phyloP scores from a whole-genome alignment of 2,113 vertebrate species.

The Menidia beryllina region DNA sequence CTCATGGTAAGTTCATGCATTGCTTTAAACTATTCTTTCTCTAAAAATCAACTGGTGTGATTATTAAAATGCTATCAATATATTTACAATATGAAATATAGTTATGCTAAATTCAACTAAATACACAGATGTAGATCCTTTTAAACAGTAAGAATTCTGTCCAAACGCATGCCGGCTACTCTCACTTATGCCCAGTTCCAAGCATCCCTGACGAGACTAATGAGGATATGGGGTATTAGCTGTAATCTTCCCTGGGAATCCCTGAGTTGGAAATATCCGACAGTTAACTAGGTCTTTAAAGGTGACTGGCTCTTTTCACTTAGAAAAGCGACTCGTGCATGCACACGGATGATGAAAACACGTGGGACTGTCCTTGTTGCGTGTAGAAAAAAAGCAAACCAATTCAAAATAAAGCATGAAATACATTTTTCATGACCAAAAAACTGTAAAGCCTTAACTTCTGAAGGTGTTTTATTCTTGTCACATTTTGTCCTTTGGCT shows the following conservation, averaged over 20 bases:
- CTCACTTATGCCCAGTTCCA: constrained; percentile 63
- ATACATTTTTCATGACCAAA: background rate
- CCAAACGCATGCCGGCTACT: constrained; percentile 50
- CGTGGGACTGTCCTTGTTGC: no score
- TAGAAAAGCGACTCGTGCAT: background rate
- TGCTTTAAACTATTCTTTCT: background rate
- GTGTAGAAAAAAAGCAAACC: background rate
- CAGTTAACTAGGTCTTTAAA: constrained; percentile 48
- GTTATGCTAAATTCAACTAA: background rate
- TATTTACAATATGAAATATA: background rate
- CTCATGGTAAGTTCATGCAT: constrained; percentile 84
- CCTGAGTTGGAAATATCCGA: constrained; percentile 60
- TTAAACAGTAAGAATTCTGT: background rate
- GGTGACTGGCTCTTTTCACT: constrained; percentile 14
- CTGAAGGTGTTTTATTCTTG: constrained; percentile 8
- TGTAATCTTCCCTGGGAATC: constrained; percentile 76
- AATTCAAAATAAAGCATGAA: background rate
- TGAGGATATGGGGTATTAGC: constrained; percentile 76
- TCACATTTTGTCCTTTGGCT: constrained; percentile 33
- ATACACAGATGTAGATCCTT: background rate
- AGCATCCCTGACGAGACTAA: constrained; percentile 50
- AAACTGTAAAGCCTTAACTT: constrained; percentile 34
- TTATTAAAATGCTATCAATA: no score
- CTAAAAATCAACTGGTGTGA: background rate
- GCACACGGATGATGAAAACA: background rate